A percentile compares a stretch with the other conserved stretches of the same genome.
Evolutionary conservation across 1,140 invertebrate genomes (phyloP).

Genomic region (Apis laboriosa): DNA sequence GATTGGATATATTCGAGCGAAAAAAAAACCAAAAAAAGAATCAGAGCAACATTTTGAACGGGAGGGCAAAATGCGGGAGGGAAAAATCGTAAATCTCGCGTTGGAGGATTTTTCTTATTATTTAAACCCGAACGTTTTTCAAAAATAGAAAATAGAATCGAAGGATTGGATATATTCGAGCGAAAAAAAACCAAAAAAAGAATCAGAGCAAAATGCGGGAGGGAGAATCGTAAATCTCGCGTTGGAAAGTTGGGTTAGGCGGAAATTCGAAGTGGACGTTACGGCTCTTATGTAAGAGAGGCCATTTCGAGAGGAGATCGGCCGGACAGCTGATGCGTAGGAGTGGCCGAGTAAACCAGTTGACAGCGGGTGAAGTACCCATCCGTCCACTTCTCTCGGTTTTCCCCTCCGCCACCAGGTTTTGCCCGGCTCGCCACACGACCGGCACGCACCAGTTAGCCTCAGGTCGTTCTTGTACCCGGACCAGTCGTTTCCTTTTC

Average conservation of each 20-base stretch:
- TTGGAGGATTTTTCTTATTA: too few species aligned
- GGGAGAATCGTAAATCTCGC: neutral
- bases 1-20: neutral
- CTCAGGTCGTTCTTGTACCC: slow-evolving; percentile 52
- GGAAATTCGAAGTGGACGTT: slow-evolving; percentile 15
- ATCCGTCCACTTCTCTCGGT: slow-evolving; percentile 56
- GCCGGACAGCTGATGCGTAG: slow-evolving; percentile 67
- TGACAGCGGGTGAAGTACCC: slow-evolving; percentile 59
- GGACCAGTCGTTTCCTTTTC: slow-evolving; percentile 52
- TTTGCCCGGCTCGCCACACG: slow-evolving; percentile 58
- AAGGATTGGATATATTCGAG: neutral
- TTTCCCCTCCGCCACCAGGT: slow-evolving; percentile 40
- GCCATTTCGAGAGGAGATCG: slow-evolving; percentile 63
- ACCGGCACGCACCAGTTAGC: slow-evolving; percentile 65
- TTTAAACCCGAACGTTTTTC: too few species aligned
- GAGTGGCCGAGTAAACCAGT: slow-evolving; percentile 68
- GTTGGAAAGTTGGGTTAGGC: neutral
- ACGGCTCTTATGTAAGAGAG: slow-evolving; percentile 55
- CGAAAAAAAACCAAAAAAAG: neutral
- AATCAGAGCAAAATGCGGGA: neutral
- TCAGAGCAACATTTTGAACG: too few species aligned
- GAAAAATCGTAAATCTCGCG: too few species aligned
- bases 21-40: neutral
- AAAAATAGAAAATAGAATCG: too few species aligned
- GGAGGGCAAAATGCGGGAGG: too few species aligned